phyloP scores from a whole-genome alignment of 1,140 invertebrate species.

The Plectrocnemia conspersa region DNA sequence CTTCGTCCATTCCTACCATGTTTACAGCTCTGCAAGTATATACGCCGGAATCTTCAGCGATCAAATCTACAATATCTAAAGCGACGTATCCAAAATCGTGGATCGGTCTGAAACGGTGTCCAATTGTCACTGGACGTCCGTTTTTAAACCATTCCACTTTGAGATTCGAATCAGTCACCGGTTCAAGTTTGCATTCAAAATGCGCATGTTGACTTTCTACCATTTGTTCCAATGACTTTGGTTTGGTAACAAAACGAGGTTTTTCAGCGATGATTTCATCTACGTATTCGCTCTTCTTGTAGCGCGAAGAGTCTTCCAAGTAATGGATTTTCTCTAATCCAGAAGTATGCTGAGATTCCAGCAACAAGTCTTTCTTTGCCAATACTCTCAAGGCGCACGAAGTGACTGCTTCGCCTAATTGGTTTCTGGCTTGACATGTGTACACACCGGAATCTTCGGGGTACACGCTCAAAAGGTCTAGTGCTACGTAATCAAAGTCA shows the following conservation, averaged over 20 bases:
- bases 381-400: conserved; percentile 83
- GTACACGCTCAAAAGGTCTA: conserved; percentile 93
- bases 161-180: conserved; percentile 89
- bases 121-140: conserved; percentile 79
- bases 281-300: conserved; percentile 74
- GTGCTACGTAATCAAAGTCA: conserved; percentile 95
- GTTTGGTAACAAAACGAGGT: conserved; percentile 79
- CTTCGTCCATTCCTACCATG: conserved; percentile 81
- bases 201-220: conserved; percentile 90
- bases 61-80: conserved; percentile 83
- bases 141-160: conserved; percentile 94
- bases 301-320: conserved; percentile 80
- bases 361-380: conserved; percentile 79
- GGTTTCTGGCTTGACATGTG: conserved; percentile 87
- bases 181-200: conserved; percentile 96
- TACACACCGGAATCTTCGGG: conserved; percentile 96
- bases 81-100: conserved; percentile 95
- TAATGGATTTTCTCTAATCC: conserved; percentile 88
- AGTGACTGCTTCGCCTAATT: conserved; percentile 90
- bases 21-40: conserved; percentile 94
- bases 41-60: conserved; percentile 88
- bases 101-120: conserved; percentile 87
- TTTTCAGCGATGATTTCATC: conserved; percentile 80
- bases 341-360: conserved; percentile 81
- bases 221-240: conserved; percentile 79